Conservation (phyloP, 2,888 invertebrate species). For the Crioceris asparagi region DNA sequence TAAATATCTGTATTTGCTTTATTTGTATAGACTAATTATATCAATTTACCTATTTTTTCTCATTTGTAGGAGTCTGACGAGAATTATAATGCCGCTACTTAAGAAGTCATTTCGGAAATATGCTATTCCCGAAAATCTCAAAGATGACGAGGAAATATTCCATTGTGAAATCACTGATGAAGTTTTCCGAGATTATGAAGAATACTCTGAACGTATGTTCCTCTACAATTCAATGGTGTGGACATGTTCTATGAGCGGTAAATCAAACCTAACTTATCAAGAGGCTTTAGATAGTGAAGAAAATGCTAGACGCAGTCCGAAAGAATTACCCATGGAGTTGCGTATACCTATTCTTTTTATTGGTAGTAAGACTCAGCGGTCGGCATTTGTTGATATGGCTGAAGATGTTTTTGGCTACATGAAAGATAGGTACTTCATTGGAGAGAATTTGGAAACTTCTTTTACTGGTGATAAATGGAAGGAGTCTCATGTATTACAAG, state of each 20-base stretch:
- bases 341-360: slow-evolving; percentile 73
- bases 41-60: no score
- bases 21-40: no score
- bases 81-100: slow-evolving; percentile 72
- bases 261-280: slow-evolving; percentile 82
- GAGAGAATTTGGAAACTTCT: slow-evolving; percentile 73
- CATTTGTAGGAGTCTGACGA: no score
- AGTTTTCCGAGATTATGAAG: slow-evolving; percentile 93
- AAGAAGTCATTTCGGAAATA: slow-evolving; percentile 68
- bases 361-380: slow-evolving; percentile 68
- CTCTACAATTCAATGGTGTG: slow-evolving; percentile 95
- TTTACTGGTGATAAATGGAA: slow-evolving; percentile 60
- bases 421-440: slow-evolving; percentile 82
- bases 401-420: slow-evolving; percentile 81
- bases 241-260: slow-evolving; percentile 91
- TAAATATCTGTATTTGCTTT: no score
- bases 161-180: slow-evolving; percentile 91
- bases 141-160: slow-evolving; percentile 87
- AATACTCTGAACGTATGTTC: slow-evolving; percentile 92
- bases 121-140: slow-evolving; percentile 58
- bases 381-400: slow-evolving; percentile 74
- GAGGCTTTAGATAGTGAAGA: slow-evolving; percentile 89
- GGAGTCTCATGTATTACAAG: slow-evolving; percentile 57
- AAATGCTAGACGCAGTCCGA: slow-evolving; percentile 66
- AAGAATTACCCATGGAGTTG: slow-evolving; percentile 70